Conservation (phyloP, 2,113 vertebrate genomes). For the Oophaga pumilio region DNA sequence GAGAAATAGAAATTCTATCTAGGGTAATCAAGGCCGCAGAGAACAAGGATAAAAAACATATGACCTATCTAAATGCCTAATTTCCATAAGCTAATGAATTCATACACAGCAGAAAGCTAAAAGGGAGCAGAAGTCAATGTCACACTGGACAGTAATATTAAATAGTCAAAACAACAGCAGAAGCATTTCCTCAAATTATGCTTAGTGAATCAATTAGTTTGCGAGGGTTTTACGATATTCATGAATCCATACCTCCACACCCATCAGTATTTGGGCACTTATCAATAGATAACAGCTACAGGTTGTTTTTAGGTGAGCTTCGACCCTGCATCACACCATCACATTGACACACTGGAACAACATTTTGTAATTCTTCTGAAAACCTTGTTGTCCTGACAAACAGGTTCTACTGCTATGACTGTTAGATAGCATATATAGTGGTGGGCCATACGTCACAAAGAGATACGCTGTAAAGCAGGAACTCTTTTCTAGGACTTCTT, state of each 20-base stretch:
- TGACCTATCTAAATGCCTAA: slow-evolving; percentile 5
- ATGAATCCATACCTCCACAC: neutral
- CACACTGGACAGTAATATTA: neutral
- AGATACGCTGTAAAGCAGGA: no score
- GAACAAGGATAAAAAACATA: neutral
- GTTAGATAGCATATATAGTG: no score
- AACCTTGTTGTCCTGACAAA: no score
- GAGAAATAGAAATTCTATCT: neutral
- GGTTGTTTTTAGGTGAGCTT: no score
- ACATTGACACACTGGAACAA: no score
- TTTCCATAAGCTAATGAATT: slow-evolving; percentile 21
- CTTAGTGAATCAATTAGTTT: neutral
- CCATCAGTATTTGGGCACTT: neutral
- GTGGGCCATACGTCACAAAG: no score
- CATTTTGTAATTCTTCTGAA: no score
- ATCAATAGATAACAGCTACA: neutral
- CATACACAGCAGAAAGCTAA: neutral
- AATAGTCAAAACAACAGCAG: neutral
- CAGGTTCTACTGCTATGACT: no score
- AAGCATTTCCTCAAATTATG: neutral
- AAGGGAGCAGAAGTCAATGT: neutral
- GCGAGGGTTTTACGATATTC: neutral
- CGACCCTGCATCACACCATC: no score
- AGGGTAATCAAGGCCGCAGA: neutral
- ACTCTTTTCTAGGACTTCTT: no score